Conservation (phyloP, 2,113 vertebrate genomes). For the Pelmatolapia mariae region DNA sequence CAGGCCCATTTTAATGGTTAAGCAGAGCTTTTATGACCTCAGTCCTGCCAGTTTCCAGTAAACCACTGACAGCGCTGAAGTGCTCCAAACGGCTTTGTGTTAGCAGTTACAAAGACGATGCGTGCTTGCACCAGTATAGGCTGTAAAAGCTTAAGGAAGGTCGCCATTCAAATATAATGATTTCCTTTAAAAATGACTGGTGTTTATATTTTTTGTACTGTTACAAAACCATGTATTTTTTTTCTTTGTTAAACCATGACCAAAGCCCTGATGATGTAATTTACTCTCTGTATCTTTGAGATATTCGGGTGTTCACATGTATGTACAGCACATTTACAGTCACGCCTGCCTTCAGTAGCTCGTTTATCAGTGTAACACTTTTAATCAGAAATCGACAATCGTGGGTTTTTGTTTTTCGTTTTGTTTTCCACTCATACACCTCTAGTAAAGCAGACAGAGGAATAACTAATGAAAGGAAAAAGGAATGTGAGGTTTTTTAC, state of each 20-base stretch:
- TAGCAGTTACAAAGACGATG: neutral
- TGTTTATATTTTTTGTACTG: constrained; percentile 41
- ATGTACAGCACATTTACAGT: neutral
- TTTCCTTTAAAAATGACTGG: neutral
- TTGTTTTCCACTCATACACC: neutral
- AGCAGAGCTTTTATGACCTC: neutral
- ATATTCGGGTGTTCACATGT: neutral
- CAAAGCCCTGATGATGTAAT: constrained; percentile 36
- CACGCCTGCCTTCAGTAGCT: neutral
- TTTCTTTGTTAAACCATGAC: neutral
- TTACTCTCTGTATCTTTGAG: constrained; percentile 9
- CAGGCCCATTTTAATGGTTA: neutral
- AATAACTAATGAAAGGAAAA: constrained; percentile 7
- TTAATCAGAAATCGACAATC: constrained; percentile 36
- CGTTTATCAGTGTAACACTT: neutral
- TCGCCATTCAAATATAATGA: neutral
- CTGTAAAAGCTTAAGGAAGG: neutral
- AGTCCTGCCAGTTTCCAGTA: neutral
- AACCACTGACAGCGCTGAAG: neutral
- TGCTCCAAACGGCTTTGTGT: neutral
- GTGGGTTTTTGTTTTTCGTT: neutral
- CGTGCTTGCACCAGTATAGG: neutral
- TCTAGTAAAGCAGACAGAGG: neutral
- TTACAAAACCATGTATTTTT: neutral
- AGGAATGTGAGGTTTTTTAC: constrained; percentile 27